Conservation (phyloP, 2,797 vertebrate species). For the Betta splendens region DNA sequence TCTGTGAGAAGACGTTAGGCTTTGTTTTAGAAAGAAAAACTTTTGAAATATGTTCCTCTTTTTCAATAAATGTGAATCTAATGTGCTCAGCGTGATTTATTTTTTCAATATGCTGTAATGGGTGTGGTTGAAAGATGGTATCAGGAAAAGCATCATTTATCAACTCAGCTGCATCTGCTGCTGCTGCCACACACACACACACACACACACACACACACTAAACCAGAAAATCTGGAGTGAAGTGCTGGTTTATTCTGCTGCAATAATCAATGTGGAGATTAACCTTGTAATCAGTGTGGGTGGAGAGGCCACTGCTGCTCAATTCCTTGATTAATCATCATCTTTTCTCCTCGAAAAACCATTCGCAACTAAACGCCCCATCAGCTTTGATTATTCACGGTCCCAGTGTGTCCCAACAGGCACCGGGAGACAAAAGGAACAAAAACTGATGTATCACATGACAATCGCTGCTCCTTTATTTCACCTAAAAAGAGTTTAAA, state of each 20-base stretch:
- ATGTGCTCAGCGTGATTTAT: constrained; percentile 62
- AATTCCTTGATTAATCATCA: constrained; percentile 70
- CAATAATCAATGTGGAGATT: constrained; percentile 74
- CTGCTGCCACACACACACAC: not conserved
- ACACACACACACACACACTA: not conserved
- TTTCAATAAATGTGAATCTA: constrained; percentile 76
- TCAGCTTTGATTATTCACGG: constrained; percentile 72
- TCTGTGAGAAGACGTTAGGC: constrained; percentile 52
- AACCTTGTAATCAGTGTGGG: constrained; percentile 61
- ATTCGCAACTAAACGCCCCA: constrained; percentile 64
- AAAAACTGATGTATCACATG: constrained; percentile 14
- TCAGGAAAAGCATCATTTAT: constrained; percentile 61
- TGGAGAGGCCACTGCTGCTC: constrained; percentile 56
- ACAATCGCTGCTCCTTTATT: not conserved
- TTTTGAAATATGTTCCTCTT: constrained; percentile 49
- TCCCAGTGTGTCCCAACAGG: constrained; percentile 46
- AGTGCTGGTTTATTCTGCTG: constrained; percentile 42
- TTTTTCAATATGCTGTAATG: constrained; percentile 54
- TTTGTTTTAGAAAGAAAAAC: constrained; percentile 51
- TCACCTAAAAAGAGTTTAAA: not conserved
- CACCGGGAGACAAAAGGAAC: constrained; percentile 36
- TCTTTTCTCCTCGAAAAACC: constrained; percentile 49
- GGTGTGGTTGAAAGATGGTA: constrained; percentile 55
- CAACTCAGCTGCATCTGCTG: constrained; percentile 30
- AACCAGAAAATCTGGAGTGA: constrained; percentile 42